Conservation (phyloP, 92 coral and sea anemone genomes). For the Palythoa heliodiscus region DNA sequence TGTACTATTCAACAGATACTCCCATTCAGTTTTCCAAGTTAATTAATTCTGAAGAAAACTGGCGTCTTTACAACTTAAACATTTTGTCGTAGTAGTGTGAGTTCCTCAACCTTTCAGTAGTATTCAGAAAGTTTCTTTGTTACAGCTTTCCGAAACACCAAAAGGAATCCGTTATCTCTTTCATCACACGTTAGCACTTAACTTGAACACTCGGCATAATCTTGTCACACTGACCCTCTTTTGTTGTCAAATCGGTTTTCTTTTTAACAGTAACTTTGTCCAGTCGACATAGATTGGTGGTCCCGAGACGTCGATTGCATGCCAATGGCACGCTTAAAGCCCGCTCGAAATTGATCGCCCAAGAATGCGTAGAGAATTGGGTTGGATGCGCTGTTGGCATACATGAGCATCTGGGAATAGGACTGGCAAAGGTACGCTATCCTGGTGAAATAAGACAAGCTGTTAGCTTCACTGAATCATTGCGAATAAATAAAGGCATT, state of each 20-base stretch:
- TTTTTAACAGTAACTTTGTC: conserved; percentile 25
- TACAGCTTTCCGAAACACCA: neutral
- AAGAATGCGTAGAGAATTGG: conserved; percentile 94
- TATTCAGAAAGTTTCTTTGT: neutral
- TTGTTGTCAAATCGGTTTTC: neutral
- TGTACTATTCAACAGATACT: too few relatives aligned
- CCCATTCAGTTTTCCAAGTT: too few relatives aligned
- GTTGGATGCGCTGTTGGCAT: conserved; percentile 92
- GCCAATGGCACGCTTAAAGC: conserved; percentile 83
- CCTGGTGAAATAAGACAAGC: conserved; percentile 28
- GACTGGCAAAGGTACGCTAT: conserved; percentile 59
- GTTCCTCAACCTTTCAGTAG: neutral
- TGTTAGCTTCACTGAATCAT: neutral
- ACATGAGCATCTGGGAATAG: conserved; percentile 80
- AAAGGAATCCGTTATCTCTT: neutral
- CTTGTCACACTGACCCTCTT: neutral
- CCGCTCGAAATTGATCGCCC: conserved; percentile 89
- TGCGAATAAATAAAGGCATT: neutral
- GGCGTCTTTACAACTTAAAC: neutral
- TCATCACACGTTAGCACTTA: neutral
- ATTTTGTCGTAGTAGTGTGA: neutral
- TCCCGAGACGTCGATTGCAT: conserved; percentile 29
- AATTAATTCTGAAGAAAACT: too few relatives aligned
- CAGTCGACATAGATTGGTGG: conserved; percentile 30
- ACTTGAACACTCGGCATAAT: neutral